Evolutionary conservation across 1,140 invertebrate species (phyloP), one percentile per base, ranked within the genome.

Genomic region (Coelopa frigida): DNA sequence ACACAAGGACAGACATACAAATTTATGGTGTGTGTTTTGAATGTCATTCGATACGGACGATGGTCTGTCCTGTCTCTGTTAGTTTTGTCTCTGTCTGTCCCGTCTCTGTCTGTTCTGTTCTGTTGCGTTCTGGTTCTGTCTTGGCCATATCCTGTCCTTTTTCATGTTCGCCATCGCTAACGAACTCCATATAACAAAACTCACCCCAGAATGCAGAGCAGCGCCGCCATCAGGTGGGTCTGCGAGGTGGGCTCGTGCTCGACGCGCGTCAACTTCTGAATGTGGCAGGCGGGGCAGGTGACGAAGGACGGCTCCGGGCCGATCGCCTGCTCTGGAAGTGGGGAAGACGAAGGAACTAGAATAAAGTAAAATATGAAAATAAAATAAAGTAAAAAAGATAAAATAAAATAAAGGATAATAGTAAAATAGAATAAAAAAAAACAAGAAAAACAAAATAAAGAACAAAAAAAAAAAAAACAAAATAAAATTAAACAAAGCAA

Each of bases 211-310:
- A 79, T 6, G 50, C 78, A 83, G 2, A 79, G 55, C 3, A 80
- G 14, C 15, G 78, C 56, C 4, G 79, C 79, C 47, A 81, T 72
- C 0, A 78, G 45, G 55, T 83, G 80, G 3, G 80, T 82, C 51
- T 75, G 78, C 0, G 71, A 72, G 22, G 69, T 75, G 3, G 76
- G 53, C 59, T 76, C 71, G 7, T 70, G 71, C 41, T 75, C 70
- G 12, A 79, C 60, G 14, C 59, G 53, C 0, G 79, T 79, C 2
- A 61, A 45, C 29, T 80, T 74, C 21, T 68, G 58, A 2, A 69
- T 59, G 4, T 72, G 72, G 44, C 80, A 82, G 20, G 72, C 56
- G 1, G 80, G 79, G 54, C 80, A 82, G 0, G 50, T 68, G 33
- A 77, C 50, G 3, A 48, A 44, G 47, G 70, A 59, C 10, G 74